These are phyloP conservation scores for Chinchilla lanigera DNA, from an alignment of 2,113 vertebrate genomes.

Conservation along the genomic window DNA sequence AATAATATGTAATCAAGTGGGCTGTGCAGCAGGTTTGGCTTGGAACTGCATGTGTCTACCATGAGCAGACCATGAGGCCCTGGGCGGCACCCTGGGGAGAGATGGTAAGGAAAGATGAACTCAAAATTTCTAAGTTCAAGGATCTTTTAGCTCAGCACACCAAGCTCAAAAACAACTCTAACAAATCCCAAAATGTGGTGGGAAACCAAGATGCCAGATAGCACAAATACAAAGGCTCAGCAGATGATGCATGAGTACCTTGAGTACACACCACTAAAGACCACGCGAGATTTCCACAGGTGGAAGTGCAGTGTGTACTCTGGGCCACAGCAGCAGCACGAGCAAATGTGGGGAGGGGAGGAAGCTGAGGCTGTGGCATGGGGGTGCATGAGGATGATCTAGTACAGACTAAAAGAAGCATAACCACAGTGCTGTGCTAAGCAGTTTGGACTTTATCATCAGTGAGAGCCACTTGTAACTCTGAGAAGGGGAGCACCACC, in stretches of 20 bases:
- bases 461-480: background rate
- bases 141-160: background rate
- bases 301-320: background rate
- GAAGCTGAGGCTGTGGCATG: background rate
- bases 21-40: background rate
- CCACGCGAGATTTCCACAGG: background rate
- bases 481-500: background rate
- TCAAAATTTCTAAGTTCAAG: background rate
- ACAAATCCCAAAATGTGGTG: background rate
- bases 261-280: background rate
- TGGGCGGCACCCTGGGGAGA: background rate
- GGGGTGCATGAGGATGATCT: background rate
- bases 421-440: rapidly evolving
- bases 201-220: background rate
- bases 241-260: rapidly evolving
- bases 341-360: background rate
- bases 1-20: background rate
- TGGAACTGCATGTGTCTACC: rapidly evolving
- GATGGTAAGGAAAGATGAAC: background rate
- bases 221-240: background rate
- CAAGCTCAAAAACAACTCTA: background rate
- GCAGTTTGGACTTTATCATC: background rate
- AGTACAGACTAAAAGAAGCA: background rate
- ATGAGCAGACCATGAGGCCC: background rate
- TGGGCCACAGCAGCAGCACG: background rate